Evolutionary conservation across 1,140 invertebrate species (phyloP), one percentile per base, ranked within the genome.

Genomic region (Bacillus rossius): DNA sequence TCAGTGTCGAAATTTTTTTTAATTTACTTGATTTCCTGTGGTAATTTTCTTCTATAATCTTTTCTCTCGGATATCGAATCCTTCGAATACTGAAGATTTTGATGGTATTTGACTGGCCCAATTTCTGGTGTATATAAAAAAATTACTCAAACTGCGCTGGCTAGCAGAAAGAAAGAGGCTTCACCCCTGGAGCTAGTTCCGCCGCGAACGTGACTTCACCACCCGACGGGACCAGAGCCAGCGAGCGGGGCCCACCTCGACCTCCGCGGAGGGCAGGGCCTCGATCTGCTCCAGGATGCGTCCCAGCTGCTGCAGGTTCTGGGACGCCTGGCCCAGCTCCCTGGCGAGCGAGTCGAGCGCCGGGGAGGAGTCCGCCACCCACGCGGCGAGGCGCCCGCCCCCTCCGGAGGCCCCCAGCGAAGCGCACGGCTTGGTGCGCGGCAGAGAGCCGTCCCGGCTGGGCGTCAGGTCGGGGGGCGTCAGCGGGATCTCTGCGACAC

Each of bases 301-400:
- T 58, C 78, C 74, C 56, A 89, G 67, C 65, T 86, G 82, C 59
- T 79, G 78, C 14, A 89, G 67, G 34, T 83, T 85, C 51, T 85
- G 79, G 67, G 87, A 82, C 8, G 83, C 79, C 34, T 80, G 76
- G 5, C 76, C 77, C 14, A 86, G 69, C 64, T 86, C 84, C 40
- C 79, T 75, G n/a, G 80, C 77, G 13, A 78, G 75, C 25, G 76
- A 75, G 57, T 85, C 82, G 45, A 84, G 65, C 0, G 75, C 73
- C 8, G 74, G 69, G 13, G 77, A 74, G 0, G 79, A 78, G 55
- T 83, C 81, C 74, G 75, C 65, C 14, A 77, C 43, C 73, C 73
- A 75, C 4, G 70, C 56, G 20, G 60, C 62, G 22, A 74, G 45
- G 13, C 71, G 61, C 10, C 47, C 65, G 53, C 10, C 64, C 25